Evolutionary conservation across 2,888 invertebrate genomes (phyloP).

Genomic region (Thalpophila matura): DNA sequence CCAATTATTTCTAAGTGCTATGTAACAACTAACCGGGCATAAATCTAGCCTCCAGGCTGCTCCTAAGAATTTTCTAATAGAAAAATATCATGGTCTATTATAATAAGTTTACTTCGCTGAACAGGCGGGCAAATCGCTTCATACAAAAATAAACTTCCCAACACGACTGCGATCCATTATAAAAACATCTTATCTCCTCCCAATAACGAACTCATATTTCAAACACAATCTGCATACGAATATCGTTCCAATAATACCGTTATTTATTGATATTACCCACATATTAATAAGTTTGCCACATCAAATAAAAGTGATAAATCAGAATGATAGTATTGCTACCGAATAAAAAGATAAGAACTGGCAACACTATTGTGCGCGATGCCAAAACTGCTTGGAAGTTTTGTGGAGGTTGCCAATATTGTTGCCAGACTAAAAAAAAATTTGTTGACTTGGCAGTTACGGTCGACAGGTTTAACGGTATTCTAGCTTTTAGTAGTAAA

Average conservation of each 20-base stretch:
- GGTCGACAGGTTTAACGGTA: conserved; percentile 12
- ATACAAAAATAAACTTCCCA: conserved; percentile 1
- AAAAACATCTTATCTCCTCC: conserved; percentile 14
- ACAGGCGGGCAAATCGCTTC: neutral
- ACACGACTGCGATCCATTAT: neutral
- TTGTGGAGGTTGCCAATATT: conserved; percentile 31
- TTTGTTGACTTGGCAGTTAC: conserved; percentile 43
- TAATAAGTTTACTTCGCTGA: neutral
- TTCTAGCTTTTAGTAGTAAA: neutral
- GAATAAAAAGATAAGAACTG: conserved; percentile 43
- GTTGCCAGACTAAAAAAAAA: conserved; percentile 41
- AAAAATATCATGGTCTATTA: too few species aligned
- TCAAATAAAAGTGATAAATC: conserved; percentile 56
- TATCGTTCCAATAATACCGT: conserved; percentile 22
- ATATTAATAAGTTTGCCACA: conserved; percentile 39
- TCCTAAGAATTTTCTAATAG: too few species aligned
- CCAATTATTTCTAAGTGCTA: too few species aligned
- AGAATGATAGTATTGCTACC: conserved; percentile 32
- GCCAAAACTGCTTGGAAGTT: conserved; percentile 52
- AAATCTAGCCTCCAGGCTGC: too few species aligned
- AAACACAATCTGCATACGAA: conserved; percentile 26
- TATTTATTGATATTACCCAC: conserved; percentile 39
- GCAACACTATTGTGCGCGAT: conserved; percentile 44
- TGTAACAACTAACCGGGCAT: too few species aligned
- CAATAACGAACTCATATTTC: conserved; percentile 35